These are phyloP conservation scores for Acanthoscelides obtectus DNA, from an alignment of 2,888 invertebrate species.

Conservation along the genomic window DNA sequence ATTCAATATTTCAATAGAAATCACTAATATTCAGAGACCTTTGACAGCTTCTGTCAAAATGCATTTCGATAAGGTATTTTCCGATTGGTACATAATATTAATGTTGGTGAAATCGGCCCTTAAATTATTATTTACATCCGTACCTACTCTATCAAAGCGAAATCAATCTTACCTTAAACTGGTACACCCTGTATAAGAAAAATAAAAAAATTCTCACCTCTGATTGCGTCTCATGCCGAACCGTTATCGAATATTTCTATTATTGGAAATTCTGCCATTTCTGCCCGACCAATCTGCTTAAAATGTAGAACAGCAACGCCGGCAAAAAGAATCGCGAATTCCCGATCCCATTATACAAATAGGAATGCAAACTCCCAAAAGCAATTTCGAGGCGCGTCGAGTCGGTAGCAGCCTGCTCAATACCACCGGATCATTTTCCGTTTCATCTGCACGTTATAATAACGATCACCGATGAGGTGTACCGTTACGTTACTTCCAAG, in stretches of 20 bases:
- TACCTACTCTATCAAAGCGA: too few relatives aligned
- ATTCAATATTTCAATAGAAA: too few relatives aligned
- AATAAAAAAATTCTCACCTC: not conserved
- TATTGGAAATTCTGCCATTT: not conserved
- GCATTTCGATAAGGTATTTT: too few relatives aligned
- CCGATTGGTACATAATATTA: too few relatives aligned
- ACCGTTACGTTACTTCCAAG: not conserved
- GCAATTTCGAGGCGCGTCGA: not conserved
- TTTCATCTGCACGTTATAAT: not conserved
- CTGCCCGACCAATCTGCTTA: not conserved
- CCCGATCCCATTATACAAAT: not conserved
- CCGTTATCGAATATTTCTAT: not conserved
- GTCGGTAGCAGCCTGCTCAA: not conserved
- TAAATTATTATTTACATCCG: too few relatives aligned
- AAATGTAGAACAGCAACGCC: not conserved
- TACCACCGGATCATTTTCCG: not conserved
- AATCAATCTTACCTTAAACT: too few relatives aligned
- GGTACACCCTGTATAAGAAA: not conserved
- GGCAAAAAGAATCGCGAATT: not conserved
- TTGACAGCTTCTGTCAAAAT: too few relatives aligned
- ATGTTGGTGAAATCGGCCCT: too few relatives aligned
- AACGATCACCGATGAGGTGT: not conserved
- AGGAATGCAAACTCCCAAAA: not conserved
- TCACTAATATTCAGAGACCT: too few relatives aligned
- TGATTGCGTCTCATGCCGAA: not conserved